phyloP scores from a whole-genome alignment of 1,140 invertebrate genomes.

The Artemia franciscana region DNA sequence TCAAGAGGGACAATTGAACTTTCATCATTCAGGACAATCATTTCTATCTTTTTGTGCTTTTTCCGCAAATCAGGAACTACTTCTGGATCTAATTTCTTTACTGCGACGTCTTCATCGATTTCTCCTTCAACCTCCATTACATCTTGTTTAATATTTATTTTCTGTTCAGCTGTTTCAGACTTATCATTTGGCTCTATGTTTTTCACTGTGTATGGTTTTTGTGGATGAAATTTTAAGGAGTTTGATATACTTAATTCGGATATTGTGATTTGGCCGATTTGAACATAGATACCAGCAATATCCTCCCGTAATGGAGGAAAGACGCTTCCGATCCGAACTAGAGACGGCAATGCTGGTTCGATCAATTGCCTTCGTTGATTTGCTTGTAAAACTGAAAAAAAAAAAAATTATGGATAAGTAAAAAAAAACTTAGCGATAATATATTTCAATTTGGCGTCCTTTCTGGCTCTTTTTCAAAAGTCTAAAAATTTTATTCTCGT shows the following conservation, averaged over 20 bases:
- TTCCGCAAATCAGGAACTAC: neutral
- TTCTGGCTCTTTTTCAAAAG: too few relatives aligned
- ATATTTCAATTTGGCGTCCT: too few relatives aligned
- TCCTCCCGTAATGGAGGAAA: conserved; percentile 83
- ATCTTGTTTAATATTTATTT: neutral
- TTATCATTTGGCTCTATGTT: too few relatives aligned
- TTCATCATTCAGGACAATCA: neutral
- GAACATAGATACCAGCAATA: conserved; percentile 53
- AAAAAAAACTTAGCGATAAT: too few relatives aligned
- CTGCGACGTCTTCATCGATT: conserved; percentile 2
- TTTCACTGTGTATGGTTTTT: neutral
- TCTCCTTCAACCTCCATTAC: neutral
- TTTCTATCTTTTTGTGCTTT: neutral
- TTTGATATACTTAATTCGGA: conserved; percentile 44
- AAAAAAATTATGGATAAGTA: conserved; percentile 10
- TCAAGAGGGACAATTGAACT: neutral
- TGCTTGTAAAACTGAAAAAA: conserved; percentile 42
- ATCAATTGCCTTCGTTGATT: conserved; percentile 54
- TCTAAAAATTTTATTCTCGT: too few relatives aligned
- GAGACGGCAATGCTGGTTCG: conserved; percentile 49
- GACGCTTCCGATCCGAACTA: conserved; percentile 63
- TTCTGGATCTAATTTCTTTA: neutral
- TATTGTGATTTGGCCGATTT: conserved; percentile 58
- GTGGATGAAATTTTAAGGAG: neutral
- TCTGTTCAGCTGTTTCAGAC: neutral